These are phyloP conservation scores for Boulengeromyrus knoepffleri DNA, from an alignment of 2,113 vertebrate species.

Conservation along the genomic window DNA sequence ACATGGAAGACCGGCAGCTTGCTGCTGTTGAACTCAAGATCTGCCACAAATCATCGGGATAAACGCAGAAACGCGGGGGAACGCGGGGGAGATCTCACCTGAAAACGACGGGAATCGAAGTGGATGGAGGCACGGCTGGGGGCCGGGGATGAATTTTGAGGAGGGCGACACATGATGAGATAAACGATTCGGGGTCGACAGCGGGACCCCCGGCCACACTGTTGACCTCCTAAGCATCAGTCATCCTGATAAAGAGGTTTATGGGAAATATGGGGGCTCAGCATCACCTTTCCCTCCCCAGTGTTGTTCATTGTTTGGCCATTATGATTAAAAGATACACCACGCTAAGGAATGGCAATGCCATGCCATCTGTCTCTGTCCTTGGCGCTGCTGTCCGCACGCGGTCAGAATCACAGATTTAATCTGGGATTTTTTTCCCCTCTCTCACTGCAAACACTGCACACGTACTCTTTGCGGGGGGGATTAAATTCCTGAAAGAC, in stretches of 20 bases:
- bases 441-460: slow-evolving; percentile 10
- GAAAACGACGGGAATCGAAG: slow-evolving; percentile 45
- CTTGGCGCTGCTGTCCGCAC: slow-evolving; percentile 27
- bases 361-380: slow-evolving; percentile 52
- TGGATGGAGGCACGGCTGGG: slow-evolving; percentile 48
- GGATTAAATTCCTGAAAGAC: slow-evolving; percentile 16
- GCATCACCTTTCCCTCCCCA: slow-evolving; percentile 21
- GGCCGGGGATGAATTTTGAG: slow-evolving; percentile 61
- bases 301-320: slow-evolving; percentile 58
- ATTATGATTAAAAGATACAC: slow-evolving; percentile 62
- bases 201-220: slow-evolving; percentile 53
- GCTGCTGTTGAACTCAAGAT: background rate
- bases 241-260: slow-evolving; percentile 44
- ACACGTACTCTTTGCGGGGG: slow-evolving; percentile 9
- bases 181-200: slow-evolving; percentile 60
- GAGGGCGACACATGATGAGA: slow-evolving; percentile 64
- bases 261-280: background rate
- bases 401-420: slow-evolving; percentile 27
- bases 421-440: slow-evolving; percentile 14
- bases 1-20: background rate
- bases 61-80: background rate
- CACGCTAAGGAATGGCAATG: slow-evolving; percentile 42
- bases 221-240: slow-evolving; percentile 52
- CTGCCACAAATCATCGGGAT: background rate
- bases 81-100: background rate